These are phyloP conservation scores for Echeneis naucrates DNA, from an alignment of 2,797 vertebrate species.

Conservation along the genomic window DNA sequence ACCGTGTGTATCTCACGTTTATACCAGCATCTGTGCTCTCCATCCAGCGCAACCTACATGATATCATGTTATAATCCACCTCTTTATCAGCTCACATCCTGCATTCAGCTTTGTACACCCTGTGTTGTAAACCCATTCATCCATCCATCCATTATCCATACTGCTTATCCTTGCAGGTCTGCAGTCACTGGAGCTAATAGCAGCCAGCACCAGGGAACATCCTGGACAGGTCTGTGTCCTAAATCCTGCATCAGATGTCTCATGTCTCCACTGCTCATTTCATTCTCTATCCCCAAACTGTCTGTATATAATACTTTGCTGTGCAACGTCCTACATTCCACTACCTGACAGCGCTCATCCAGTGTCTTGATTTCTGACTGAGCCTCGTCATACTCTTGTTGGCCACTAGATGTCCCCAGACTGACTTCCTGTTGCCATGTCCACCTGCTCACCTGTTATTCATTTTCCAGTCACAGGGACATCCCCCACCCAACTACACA, in stretches of 20 bases:
- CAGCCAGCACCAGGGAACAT: too few species aligned
- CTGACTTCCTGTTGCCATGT: neutral
- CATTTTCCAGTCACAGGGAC: neutral
- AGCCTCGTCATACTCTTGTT: neutral
- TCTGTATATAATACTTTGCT: neutral
- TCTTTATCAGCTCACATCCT: neutral
- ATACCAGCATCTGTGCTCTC: neutral
- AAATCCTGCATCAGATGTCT: neutral
- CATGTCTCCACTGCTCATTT: neutral
- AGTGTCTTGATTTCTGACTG: neutral
- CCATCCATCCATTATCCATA: too few species aligned
- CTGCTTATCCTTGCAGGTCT: too few species aligned
- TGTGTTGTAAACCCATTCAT: neutral
- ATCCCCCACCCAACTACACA: neutral
- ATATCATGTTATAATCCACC: neutral
- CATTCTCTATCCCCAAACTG: neutral
- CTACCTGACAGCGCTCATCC: neutral
- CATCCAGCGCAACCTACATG: neutral
- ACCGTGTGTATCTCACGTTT: neutral
- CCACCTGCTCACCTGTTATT: slow-evolving; percentile 3
- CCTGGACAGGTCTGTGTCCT: too few species aligned
- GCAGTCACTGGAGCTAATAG: too few species aligned
- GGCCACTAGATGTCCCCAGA: neutral
- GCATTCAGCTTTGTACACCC: neutral
- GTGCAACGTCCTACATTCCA: neutral